Evolutionary conservation across 1,140 invertebrate genomes (phyloP), one percentile per base, ranked within the genome.

Genomic region (Cylas formicarius): DNA sequence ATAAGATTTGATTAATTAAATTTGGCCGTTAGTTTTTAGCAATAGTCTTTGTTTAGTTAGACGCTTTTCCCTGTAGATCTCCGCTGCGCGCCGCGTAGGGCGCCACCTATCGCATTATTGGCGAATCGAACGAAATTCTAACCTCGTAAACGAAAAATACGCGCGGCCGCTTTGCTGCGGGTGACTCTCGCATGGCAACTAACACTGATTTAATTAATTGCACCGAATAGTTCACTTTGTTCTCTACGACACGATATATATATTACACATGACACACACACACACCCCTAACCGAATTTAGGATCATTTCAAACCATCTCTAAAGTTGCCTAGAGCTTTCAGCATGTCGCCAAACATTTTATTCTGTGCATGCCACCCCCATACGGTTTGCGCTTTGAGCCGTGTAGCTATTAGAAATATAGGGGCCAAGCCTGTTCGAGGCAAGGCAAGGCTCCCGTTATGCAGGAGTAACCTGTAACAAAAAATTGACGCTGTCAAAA

Each of bases 61-160:
- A 28, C 50, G 59, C 72, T 74, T 72, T n/a, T 74, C 68, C 50
- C 68, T 72, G 73, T 75, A 75, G 73, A 73, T 49, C 50, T 50
- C 43, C 44, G 50, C 48, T 55, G 50, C 14, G 6, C 41, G 29
- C 39, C 46, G 43, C 46, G 20, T 42, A 49, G 36, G 44, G 38
- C 45, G 52, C 52, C 35, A 50, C 16, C 22, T 16, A 40, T 21
- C 36, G 45, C 45, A 39, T 9, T 27, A 35, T 27, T 16, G n/a
- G 11, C 11, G 11, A 27, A n/a, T n/a, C n/a, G n/a, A n/a, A n/a
- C n/a, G n/a, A n/a, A n/a, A n/a, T n/a, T n/a, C n/a, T n/a, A n/a
- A n/a, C n/a, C n/a, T n/a, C n/a, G n/a, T n/a, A n/a, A n/a, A n/a
- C n/a, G n/a, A n/a, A n/a, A n/a, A n/a, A 21, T 46, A 34, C 40